Base-by-base conservation (phyloP, 2,113 vertebrate species). In the Petaurus breviceps region DNA sequence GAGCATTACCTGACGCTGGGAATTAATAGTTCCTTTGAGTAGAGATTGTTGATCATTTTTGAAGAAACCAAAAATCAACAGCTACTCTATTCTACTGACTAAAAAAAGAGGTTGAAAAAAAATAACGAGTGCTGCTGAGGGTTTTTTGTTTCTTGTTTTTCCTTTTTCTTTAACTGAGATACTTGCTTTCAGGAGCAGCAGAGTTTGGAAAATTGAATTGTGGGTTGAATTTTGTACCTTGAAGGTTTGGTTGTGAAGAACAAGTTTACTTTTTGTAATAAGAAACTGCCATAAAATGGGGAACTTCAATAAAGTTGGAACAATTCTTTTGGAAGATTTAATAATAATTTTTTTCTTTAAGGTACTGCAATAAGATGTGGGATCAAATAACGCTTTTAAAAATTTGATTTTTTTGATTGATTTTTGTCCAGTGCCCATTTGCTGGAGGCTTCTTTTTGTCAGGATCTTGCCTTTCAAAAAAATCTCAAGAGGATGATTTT, bases 371-470 rank as follows among this genome's bases (percentile, higher is more conserved):
- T 97, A 95, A 96, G 53, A 95, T 90, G 51, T 54, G 26, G 54
- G 57, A 91, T 49, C 37, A 98, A 95, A 89, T 47, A 89, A 90
- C 37, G n/a, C 6, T 92, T 77, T 97, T 97, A 37, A 11, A 96
- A 95, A 90, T 51, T 31, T 77, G n/a, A 94, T 95, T 97, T 95
- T 92, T 97, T 96, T 92, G 92, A 97, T 96, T 95, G 96, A 97
- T 97, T 98, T 97, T 98, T 95, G 94, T 96, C 61, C 96, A 96
- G 96, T 94, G 94, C 93, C 94, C 54, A 51, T 92, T 97, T 96
- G 93, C 97, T 95, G 89, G 91, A 96, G 91, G 95, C 95, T 96
- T 98, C 97, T 96, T 93, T 97, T 97, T 97, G 96, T 98, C 98
- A 97, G 93, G 95, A 92, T 51, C 57, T 95, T 96, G 96, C 61